Conservation (phyloP, 2,797 vertebrate genomes). For the Gouania willdenowi region DNA sequence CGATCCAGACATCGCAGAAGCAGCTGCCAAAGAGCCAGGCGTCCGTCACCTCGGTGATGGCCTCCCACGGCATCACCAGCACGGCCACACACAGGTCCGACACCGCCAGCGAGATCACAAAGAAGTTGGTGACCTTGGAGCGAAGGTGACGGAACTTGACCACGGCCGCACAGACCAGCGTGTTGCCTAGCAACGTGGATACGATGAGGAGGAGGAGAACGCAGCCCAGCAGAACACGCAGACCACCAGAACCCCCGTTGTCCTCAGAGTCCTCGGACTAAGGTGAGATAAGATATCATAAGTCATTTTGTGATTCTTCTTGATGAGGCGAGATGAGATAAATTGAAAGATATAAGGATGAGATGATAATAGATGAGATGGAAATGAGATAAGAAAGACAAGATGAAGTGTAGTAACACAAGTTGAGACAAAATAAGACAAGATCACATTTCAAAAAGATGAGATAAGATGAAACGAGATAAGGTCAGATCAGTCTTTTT, state of each 20-base stretch:
- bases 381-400: no score
- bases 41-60: slow-evolving; percentile 65
- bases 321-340: no score
- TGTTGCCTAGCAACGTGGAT: slow-evolving; percentile 76
- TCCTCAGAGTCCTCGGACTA: no score
- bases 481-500: no score
- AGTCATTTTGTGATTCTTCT: no score
- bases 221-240: slow-evolving; percentile 64
- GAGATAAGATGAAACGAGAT: no score
- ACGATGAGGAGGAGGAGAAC: slow-evolving; percentile 77
- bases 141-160: slow-evolving; percentile 76
- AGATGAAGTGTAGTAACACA: no score
- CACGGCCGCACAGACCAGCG: slow-evolving; percentile 75
- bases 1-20: slow-evolving; percentile 81
- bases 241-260: slow-evolving; percentile 40
- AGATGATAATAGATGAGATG: no score
- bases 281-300: no score
- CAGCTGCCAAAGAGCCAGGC: slow-evolving; percentile 79
- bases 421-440: no score
- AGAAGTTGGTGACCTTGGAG: slow-evolving; percentile 82
- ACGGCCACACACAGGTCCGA: slow-evolving; percentile 80
- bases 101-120: slow-evolving; percentile 78
- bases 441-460: no score
- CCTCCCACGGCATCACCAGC: slow-evolving; percentile 84
- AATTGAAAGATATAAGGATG: no score